Evolutionary conservation across 1,140 invertebrate species (phyloP).

Genomic region (Arctopsyche grandis): DNA sequence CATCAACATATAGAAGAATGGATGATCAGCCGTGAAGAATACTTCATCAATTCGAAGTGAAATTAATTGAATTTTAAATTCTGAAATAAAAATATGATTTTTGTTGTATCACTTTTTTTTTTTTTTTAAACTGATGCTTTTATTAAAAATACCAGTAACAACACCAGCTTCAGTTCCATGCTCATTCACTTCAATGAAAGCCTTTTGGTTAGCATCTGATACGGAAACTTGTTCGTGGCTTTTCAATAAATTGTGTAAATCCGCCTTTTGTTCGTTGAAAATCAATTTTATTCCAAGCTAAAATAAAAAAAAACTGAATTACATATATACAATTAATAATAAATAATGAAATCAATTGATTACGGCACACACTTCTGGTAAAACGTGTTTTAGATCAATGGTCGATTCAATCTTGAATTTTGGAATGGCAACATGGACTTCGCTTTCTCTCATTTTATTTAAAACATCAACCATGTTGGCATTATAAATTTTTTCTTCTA

Average conservation of each 20-base stretch:
- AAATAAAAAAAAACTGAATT: not conserved
- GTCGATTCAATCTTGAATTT: slow-evolving; percentile 65
- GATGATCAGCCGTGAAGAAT: not conserved
- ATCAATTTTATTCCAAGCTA: not conserved
- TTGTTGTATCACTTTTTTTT: no score
- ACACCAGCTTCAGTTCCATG: slow-evolving; percentile 74
- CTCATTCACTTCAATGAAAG: slow-evolving; percentile 75
- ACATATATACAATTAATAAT: not conserved
- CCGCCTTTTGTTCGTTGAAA: slow-evolving; percentile 54
- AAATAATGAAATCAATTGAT: no score
- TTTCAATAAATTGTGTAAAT: not conserved
- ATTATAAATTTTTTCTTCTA: not conserved
- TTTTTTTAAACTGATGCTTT: no score
- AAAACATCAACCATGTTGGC: not conserved
- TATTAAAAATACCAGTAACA: slow-evolving; percentile 64
- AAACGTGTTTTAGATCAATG: slow-evolving; percentile 53
- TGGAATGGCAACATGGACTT: slow-evolving; percentile 54
- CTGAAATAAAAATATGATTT: no score
- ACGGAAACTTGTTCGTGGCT: slow-evolving; percentile 52
- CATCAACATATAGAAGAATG: not conserved
- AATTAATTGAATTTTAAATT: no score
- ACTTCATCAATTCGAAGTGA: not conserved
- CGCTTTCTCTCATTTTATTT: not conserved
- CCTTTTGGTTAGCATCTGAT: slow-evolving; percentile 70
- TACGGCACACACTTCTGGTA: slow-evolving; percentile 39